Percentiles rank a stretch among this genome's conserved stretches.
These are phyloP conservation scores for Anolis sagrei DNA, from an alignment of 2,113 vertebrate genomes.

Conservation along the genomic window DNA sequence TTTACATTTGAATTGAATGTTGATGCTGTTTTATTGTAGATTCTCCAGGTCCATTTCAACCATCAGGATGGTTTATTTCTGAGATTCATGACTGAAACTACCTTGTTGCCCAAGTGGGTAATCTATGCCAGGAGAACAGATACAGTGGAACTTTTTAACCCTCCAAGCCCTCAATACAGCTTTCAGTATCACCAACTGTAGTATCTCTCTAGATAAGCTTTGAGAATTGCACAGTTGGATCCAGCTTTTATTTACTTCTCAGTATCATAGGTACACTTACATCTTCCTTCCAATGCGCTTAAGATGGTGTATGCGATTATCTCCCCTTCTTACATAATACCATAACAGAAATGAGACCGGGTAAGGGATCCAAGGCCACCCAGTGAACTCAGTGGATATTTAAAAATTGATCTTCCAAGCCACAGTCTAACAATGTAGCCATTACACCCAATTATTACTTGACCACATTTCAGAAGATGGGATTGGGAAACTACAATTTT, in stretches of 20 bases:
- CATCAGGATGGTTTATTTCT: neutral
- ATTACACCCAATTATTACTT: neutral
- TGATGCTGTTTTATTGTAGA: neutral
- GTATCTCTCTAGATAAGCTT: neutral
- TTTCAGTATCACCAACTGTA: neutral
- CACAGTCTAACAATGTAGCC: neutral
- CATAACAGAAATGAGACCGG: too few species aligned
- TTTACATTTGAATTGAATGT: neutral
- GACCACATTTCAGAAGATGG: neutral
- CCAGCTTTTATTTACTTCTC: neutral
- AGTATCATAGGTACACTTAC: neutral
- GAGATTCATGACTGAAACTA: neutral
- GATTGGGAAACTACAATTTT: neutral
- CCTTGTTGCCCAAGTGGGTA: neutral
- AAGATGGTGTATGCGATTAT: too few species aligned
- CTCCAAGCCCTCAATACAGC: neutral
- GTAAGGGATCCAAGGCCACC: too few species aligned
- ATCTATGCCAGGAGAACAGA: neutral
- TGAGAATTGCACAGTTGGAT: too few species aligned
- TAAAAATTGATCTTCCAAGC: neutral
- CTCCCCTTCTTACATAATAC: too few species aligned
- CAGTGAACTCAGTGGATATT: too few species aligned
- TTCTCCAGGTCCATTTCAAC: neutral
- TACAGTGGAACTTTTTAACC: neutral
- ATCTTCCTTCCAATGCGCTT: neutral